phyloP scores from a whole-genome alignment of 2,113 vertebrate species.

The Gavialis gangeticus region DNA sequence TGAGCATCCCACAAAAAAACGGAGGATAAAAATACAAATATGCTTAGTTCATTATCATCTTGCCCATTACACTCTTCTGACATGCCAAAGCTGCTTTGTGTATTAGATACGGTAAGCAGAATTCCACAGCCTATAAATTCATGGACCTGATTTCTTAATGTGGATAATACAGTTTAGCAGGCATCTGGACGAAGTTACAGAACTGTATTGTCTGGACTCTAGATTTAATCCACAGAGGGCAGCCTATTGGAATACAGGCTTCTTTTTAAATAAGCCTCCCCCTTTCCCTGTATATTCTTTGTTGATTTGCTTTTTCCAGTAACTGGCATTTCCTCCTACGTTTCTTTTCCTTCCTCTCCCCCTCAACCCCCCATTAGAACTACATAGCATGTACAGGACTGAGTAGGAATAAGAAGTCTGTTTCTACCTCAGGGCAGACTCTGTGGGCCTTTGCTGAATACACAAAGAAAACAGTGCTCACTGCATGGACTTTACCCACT shows the following conservation, averaged over 20 bases:
- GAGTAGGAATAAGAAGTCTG: background rate
- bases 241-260: background rate
- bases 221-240: background rate
- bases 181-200: background rate
- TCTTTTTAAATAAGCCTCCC: background rate
- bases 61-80: background rate
- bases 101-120: background rate
- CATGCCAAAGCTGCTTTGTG: rapidly evolving
- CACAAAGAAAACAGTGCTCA: background rate
- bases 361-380: background rate
- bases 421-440: background rate
- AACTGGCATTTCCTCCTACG: background rate
- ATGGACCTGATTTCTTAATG: background rate
- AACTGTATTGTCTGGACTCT: background rate
- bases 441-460: background rate
- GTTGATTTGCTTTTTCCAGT: background rate
- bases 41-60: background rate
- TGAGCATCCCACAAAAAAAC: rapidly evolving
- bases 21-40: background rate
- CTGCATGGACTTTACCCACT: background rate
- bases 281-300: rapidly evolving
- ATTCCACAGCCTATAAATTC: rapidly evolving
- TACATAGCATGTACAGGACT: background rate
- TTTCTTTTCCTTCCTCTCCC: background rate
- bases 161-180: rapidly evolving